These are phyloP conservation scores for Sphaerodactylus townsendi DNA, from an alignment of 2,113 vertebrate genomes.

Conservation along the genomic window DNA sequence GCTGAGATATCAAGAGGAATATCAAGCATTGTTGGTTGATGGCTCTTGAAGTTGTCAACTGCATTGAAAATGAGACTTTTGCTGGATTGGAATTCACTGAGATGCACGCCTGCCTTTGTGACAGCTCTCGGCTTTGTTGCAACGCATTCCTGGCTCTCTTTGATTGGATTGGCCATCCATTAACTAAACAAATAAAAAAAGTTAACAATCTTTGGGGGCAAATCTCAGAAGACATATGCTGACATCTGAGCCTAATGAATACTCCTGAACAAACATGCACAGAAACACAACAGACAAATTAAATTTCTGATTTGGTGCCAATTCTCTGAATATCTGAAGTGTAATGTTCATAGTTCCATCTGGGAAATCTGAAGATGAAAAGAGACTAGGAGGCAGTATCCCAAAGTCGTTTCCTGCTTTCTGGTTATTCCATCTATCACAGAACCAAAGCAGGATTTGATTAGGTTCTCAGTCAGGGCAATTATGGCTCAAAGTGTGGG, in stretches of 20 bases:
- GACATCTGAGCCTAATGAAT: conserved; percentile 23
- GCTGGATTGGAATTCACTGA: conserved; percentile 36
- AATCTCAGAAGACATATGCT: conserved; percentile 44
- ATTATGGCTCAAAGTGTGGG: background rate
- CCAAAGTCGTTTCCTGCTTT: conserved; percentile 36
- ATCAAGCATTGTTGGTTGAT: background rate
- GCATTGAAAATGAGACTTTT: conserved; percentile 33
- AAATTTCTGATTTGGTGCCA: conserved; percentile 56
- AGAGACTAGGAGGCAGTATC: conserved; percentile 31
- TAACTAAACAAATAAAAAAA: conserved; percentile 46
- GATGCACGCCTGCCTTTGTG: conserved; percentile 32
- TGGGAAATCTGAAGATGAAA: conserved; percentile 55
- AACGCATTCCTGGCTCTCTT: conserved; percentile 45
- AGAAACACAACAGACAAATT: conserved; percentile 48
- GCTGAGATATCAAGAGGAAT: conserved; percentile 21
- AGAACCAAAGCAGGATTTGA: background rate
- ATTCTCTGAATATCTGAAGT: conserved; percentile 23
- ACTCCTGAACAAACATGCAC: conserved; percentile 14
- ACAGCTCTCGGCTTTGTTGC: conserved; percentile 48
- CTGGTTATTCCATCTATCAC: conserved; percentile 25
- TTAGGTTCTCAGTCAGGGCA: conserved; percentile 6
- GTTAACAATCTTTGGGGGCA: conserved; percentile 48
- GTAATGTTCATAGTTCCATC: conserved; percentile 45
- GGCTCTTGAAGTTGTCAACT: conserved; percentile 6
- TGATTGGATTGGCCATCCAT: conserved; percentile 48